phyloP scores from a whole-genome alignment of 2,888 invertebrate genomes.

The Atrina japonica region DNA sequence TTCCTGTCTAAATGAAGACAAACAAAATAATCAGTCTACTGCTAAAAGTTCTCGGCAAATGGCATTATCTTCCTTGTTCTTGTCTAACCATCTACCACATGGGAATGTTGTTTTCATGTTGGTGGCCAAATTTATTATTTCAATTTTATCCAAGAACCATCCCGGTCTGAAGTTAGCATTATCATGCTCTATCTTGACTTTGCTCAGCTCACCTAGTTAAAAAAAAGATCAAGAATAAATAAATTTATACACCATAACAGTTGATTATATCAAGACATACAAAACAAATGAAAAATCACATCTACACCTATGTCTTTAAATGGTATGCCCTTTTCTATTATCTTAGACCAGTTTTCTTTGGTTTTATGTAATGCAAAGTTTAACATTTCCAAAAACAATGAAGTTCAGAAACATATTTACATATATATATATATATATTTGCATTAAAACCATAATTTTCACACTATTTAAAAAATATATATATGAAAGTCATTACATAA shows the following conservation, averaged over 20 bases:
- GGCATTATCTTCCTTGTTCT: slow-evolving; percentile 74
- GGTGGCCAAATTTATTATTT: slow-evolving; percentile 73
- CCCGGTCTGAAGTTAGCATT: slow-evolving; percentile 76
- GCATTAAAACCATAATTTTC: too few relatives aligned
- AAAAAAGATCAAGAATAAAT: not conserved
- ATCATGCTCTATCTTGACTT: slow-evolving; percentile 79
- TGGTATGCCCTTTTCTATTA: too few relatives aligned
- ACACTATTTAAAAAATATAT: too few relatives aligned
- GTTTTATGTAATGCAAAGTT: too few relatives aligned
- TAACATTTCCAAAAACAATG: too few relatives aligned
- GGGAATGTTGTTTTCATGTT: slow-evolving; percentile 73
- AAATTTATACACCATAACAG: not conserved
- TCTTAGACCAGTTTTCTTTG: too few relatives aligned
- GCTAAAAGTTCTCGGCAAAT: slow-evolving; percentile 68
- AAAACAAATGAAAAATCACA: too few relatives aligned
- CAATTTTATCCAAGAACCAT: slow-evolving; percentile 78
- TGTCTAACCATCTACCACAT: slow-evolving; percentile 78
- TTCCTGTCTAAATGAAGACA: too few relatives aligned
- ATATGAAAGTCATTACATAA: too few relatives aligned
- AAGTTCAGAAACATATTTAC: too few relatives aligned
- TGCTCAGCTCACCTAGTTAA: slow-evolving; percentile 76
- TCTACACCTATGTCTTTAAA: too few relatives aligned
- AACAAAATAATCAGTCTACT: slow-evolving; percentile 5
- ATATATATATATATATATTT: too few relatives aligned
- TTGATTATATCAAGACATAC: not conserved